These are phyloP conservation scores for Brachylomia viminalis DNA, from an alignment of 2,888 invertebrate genomes.

Conservation along the genomic window DNA sequence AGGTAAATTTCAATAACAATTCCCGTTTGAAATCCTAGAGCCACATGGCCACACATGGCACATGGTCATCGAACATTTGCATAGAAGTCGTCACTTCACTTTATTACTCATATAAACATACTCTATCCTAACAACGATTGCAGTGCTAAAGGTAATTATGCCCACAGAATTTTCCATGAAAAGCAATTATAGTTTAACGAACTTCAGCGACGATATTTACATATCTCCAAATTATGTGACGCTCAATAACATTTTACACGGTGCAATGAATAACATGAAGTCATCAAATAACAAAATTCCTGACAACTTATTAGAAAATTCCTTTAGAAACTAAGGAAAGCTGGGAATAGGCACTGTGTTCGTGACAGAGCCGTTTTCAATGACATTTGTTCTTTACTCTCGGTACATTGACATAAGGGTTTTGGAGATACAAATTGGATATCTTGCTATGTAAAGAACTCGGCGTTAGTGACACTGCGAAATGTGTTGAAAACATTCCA, in stretches of 20 bases:
- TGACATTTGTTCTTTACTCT: constrained; percentile 41
- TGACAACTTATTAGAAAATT: constrained; percentile 46
- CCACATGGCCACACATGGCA: constrained; percentile 36
- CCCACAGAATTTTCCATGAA: constrained; percentile 50
- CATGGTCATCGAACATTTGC: constrained; percentile 43
- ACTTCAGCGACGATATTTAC: constrained; percentile 45
- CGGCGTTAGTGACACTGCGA: constrained; percentile 64
- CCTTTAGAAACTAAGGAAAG: constrained; percentile 31
- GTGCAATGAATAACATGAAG: constrained; percentile 23
- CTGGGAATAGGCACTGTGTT: constrained; percentile 2
- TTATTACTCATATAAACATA: constrained; percentile 27
- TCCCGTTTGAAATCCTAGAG: constrained; percentile 20
- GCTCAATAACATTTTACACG: constrained; percentile 45
- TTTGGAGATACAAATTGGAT: constrained; percentile 66
- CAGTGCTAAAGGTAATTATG: constrained; percentile 34
- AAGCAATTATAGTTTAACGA: constrained; percentile 49
- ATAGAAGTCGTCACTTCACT: constrained; percentile 24
- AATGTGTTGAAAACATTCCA: constrained; percentile 74
- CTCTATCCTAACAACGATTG: constrained; percentile 36
- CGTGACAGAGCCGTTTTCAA: constrained; percentile 32
- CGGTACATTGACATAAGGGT: constrained; percentile 36
- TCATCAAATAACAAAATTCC: constrained; percentile 37
- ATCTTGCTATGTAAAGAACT: constrained; percentile 68
- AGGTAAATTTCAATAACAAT: constrained; percentile 46
- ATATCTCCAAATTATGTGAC: constrained; percentile 47